These are phyloP conservation scores for Cephus cinctus DNA, from an alignment of 1,140 invertebrate genomes.

Conservation along the genomic window DNA sequence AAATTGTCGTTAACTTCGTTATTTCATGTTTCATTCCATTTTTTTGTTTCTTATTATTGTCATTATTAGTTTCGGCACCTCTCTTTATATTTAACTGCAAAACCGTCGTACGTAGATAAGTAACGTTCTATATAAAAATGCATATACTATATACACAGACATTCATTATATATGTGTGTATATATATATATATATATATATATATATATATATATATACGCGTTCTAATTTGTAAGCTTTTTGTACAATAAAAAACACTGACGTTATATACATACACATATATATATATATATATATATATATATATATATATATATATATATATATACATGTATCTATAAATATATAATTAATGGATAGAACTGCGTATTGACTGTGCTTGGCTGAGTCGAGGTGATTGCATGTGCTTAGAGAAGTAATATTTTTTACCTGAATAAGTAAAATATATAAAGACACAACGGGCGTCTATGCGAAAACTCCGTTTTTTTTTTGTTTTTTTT, in stretches of 20 bases:
- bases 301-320: background rate
- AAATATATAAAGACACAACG: background rate
- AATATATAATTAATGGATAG: background rate
- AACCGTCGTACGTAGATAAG: too few relatives aligned
- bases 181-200: conserved; percentile 1
- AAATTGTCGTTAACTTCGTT: too few relatives aligned
- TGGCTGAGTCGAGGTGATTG: too few relatives aligned
- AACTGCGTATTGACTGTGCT: too few relatives aligned
- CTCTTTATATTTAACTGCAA: too few relatives aligned
- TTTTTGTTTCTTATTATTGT: too few relatives aligned
- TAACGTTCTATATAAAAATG: too few relatives aligned
- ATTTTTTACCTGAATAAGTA: background rate
- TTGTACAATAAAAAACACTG: conserved; percentile 37
- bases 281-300: background rate
- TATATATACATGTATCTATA: too few relatives aligned
- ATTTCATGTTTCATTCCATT: too few relatives aligned
- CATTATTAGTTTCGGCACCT: too few relatives aligned
- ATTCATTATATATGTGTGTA: background rate
- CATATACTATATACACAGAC: too few relatives aligned
- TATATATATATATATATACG: conserved; percentile 18
- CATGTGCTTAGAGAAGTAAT: background rate
- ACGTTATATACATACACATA: conserved; percentile 17
- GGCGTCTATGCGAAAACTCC: background rate
- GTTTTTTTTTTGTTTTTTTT: too few relatives aligned
- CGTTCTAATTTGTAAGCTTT: conserved; percentile 38